A percentile compares a stretch with the other conserved stretches of the same genome.
Evolutionary conservation across 2,113 vertebrate species (phyloP).

Genomic region (Neomonachus schauinslandi): DNA sequence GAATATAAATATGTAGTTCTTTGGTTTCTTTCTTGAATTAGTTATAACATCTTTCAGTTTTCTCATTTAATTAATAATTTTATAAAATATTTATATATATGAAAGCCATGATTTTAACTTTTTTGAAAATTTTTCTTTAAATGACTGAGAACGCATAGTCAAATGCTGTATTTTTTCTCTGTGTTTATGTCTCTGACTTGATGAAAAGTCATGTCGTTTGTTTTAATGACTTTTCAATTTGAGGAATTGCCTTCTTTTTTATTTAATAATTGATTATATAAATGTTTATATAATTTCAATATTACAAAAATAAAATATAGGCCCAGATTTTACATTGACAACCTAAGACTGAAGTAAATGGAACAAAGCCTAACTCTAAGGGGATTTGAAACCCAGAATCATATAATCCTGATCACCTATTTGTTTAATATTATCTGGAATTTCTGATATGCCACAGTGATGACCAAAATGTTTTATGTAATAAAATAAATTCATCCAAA

Average conservation of each 20-base stretch:
- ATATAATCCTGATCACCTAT: background rate
- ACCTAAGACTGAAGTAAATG: background rate
- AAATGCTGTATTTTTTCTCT: background rate
- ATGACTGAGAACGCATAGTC: background rate
- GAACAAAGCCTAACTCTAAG: rapidly evolving
- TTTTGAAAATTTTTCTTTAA: background rate
- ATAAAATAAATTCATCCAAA: background rate
- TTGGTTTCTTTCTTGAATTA: background rate
- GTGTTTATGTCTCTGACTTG: background rate
- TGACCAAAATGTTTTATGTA: background rate
- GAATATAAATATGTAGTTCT: background rate
- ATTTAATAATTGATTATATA: background rate
- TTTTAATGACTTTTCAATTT: background rate
- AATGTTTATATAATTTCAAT: background rate
- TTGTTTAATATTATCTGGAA: background rate
- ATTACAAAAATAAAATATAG: background rate
- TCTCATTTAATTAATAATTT: background rate
- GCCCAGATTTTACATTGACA: background rate
- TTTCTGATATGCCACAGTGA: background rate
- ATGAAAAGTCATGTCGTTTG: background rate
- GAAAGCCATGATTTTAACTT: background rate
- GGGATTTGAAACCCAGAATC: background rate
- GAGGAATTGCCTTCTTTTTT: background rate
- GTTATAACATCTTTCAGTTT: background rate
- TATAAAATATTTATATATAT: background rate